These are phyloP conservation scores for Sinopyrophorus schimmeli DNA, from an alignment of 2,888 invertebrate genomes.

Conservation along the genomic window DNA sequence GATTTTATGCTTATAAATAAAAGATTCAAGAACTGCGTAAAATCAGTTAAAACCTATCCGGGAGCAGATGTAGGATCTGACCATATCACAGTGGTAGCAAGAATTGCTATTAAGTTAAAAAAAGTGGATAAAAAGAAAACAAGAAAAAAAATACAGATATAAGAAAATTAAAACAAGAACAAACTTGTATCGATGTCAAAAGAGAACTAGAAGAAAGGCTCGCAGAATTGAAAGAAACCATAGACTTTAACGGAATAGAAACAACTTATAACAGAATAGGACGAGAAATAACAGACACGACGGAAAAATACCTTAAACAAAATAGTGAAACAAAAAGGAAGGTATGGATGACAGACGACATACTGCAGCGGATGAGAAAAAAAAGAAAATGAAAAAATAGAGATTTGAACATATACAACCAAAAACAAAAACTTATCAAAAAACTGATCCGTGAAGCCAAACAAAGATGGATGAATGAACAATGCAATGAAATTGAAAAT, in stretches of 20 bases:
- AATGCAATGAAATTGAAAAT: neutral
- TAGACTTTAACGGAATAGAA: neutral
- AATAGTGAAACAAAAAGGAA: neutral
- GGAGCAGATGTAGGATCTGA: slow-evolving; percentile 1
- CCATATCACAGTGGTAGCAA: neutral
- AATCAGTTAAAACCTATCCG: neutral
- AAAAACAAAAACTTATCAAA: slow-evolving; percentile 10
- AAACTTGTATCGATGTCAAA: no score
- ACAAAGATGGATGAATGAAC: slow-evolving; percentile 1
- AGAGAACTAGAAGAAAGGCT: neutral
- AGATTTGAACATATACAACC: slow-evolving; percentile 1
- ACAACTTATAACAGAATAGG: slow-evolving; percentile 3
- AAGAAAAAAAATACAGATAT: no score
- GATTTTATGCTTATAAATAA: no score
- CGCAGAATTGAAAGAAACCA: neutral
- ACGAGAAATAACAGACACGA: neutral
- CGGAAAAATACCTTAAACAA: no score
- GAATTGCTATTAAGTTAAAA: slow-evolving; percentile 2
- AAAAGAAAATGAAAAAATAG: neutral
- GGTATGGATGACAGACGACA: neutral
- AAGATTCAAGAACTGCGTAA: neutral
- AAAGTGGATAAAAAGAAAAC: neutral
- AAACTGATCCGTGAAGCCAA: slow-evolving; percentile 1
- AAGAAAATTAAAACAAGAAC: no score
- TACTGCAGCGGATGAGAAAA: neutral